These are phyloP conservation scores for Picus viridis DNA, from an alignment of 2,797 vertebrate genomes.

Conservation along the genomic window DNA sequence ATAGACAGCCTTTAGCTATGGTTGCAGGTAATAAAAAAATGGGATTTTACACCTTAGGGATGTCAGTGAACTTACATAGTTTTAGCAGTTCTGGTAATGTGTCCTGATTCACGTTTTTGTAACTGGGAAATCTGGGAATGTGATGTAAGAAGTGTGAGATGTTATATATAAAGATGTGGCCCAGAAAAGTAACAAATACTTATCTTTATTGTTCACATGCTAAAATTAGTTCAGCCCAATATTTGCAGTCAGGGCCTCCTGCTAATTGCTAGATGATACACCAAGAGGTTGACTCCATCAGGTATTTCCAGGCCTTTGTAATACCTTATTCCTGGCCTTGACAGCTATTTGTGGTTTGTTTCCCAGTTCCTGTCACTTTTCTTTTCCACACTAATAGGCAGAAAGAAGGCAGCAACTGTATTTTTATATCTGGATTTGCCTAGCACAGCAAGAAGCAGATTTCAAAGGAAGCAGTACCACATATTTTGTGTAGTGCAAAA, in stretches of 20 bases:
- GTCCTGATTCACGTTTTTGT: neutral
- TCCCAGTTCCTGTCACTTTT: neutral
- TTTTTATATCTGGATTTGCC: neutral
- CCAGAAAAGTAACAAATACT: neutral
- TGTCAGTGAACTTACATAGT: neutral
- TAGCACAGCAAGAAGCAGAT: neutral
- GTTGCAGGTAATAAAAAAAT: neutral
- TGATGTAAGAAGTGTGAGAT: neutral
- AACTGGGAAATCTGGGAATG: neutral
- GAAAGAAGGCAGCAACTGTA: neutral
- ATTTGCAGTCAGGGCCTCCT: neutral
- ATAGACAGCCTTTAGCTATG: neutral
- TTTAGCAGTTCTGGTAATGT: neutral
- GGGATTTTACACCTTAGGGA: neutral
- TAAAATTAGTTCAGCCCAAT: neutral
- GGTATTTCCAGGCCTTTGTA: neutral
- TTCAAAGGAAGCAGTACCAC: neutral
- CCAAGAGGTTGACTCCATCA: neutral
- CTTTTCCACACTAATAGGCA: neutral
- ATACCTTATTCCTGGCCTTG: neutral
- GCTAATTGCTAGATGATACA: neutral
- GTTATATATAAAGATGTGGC: neutral
- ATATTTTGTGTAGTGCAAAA: neutral
- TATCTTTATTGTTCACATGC: neutral
- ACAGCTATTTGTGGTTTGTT: neutral